Evolutionary conservation across 2,888 invertebrate species (phyloP), one percentile per base, ranked within the genome.

Genomic region (Drosophila macrothrix): DNA sequence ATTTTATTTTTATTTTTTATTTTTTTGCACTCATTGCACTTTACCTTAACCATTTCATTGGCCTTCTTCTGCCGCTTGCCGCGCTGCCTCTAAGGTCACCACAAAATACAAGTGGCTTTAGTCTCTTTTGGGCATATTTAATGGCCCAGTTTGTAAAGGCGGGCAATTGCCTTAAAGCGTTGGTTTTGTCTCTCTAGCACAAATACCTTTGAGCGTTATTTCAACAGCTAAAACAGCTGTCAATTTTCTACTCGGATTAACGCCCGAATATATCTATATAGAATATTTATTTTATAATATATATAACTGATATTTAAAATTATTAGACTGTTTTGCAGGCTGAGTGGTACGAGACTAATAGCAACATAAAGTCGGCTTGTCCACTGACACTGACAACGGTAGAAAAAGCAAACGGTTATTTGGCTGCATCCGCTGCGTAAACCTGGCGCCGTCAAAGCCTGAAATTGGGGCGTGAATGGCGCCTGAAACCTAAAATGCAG

Each of bases 11-110:
- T 55, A 35, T 33, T 39, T 35, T 55, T 22, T 33, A 2, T 9
- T 53, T 33, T 29, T 65, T 52, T 75, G 39, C 63, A 54, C 67
- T 58, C 50, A 64, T 63, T 77, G 78, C 83, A 81, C 82, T 65
- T 75, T 67, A 50, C 83, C 63, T 69, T 63, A 76, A 25, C 56
- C 55, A 63, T 65, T 58, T 56, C 37, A 64, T 65, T 59, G 53
- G 52, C 35, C 61, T 33, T 22, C 37, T 19, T 28, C 53, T n/a
- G 16, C 67, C 33, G 10, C 33, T 70, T 39, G 61, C 16, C 2
- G 9, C 16, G 33, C 61, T 71, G 28, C 14, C 64, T 64, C 62
- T 55, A 70, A 83, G 83, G 83, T 86, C 84, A 78, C 73, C 80
- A 39, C 70, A 79, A 65, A 60, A 52, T 66, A 25, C 43, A 29